Percentiles rank a stretch among this genome's conserved stretches.
These are phyloP conservation scores for Formicarius rufipectus DNA, from an alignment of 2,113 vertebrate species.

Conservation along the genomic window DNA sequence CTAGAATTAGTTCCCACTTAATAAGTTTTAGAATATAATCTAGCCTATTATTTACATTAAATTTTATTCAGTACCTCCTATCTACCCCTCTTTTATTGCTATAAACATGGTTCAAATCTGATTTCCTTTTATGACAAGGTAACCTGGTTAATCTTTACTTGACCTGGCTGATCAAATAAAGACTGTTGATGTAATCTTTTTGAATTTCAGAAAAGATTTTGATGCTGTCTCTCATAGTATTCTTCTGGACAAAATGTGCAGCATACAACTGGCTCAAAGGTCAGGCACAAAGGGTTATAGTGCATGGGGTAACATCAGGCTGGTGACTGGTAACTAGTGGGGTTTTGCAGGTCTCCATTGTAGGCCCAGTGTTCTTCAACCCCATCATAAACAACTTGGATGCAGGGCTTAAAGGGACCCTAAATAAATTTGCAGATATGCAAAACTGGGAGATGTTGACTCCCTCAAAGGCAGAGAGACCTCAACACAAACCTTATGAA, in stretches of 20 bases:
- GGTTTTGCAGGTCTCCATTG: neutral
- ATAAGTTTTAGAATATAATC: neutral
- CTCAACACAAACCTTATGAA: neutral
- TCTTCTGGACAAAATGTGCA: neutral
- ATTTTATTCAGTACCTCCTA: neutral
- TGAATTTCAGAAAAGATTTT: neutral
- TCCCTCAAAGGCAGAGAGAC: neutral
- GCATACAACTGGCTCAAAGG: neutral
- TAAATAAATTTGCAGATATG: neutral
- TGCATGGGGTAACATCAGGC: neutral
- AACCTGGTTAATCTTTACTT: neutral
- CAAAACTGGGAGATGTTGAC: neutral
- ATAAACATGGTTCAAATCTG: neutral
- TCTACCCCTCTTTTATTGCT: neutral
- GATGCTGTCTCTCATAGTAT: neutral
- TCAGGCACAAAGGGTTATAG: neutral
- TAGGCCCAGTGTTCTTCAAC: neutral
- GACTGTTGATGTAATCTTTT: neutral
- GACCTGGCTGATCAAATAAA: neutral
- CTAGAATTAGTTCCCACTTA: neutral
- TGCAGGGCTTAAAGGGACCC: fast-evolving
- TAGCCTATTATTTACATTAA: neutral
- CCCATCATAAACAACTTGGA: neutral
- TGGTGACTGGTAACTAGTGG: too few relatives aligned
- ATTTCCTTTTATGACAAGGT: neutral